Conservation (phyloP, 1,140 invertebrate species). For the Drosophila pectinifera region DNA sequence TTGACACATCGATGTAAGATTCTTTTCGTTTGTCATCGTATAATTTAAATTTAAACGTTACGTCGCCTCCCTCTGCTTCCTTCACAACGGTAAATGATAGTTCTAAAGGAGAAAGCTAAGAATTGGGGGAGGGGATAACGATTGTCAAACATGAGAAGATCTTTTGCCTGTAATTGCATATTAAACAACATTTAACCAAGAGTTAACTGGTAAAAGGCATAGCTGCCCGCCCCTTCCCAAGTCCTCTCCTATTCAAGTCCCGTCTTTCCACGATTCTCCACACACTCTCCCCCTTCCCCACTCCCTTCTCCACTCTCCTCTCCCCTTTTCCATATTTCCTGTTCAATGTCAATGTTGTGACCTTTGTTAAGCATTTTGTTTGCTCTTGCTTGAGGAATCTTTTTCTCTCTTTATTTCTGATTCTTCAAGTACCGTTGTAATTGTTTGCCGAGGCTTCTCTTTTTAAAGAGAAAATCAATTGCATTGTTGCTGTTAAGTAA, state of each 20-base stretch:
- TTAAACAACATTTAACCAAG: constrained; percentile 79
- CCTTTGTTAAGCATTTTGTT: constrained; percentile 81
- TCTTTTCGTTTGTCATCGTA: constrained; percentile 80
- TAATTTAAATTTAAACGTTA: constrained; percentile 78
- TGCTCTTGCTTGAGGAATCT: constrained; percentile 62
- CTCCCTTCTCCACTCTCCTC: not conserved
- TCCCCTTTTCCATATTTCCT: constrained; percentile 30
- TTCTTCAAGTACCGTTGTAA: constrained; percentile 78
- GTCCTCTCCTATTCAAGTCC: constrained; percentile 9
- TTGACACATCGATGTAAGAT: constrained; percentile 58
- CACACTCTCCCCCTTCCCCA: not conserved
- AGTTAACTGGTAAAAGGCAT: constrained; percentile 63
- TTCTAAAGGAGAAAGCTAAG: constrained; percentile 6
- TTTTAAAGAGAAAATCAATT: constrained; percentile 69
- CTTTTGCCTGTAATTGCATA: constrained; percentile 75
- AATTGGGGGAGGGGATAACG: constrained; percentile 5
- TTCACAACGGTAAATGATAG: constrained; percentile 61
- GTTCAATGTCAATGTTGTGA: constrained; percentile 82
- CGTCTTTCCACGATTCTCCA: constrained; percentile 25
- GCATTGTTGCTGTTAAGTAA: constrained; percentile 77
- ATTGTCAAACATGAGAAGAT: constrained; percentile 55
- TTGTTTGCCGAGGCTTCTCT: constrained; percentile 60
- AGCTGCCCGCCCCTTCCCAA: constrained; percentile 1
- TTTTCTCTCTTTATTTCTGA: constrained; percentile 26
- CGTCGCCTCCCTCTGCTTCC: constrained; percentile 22